Conservation (phyloP, 2,113 vertebrate species). For the Vulpes ferrilata region DNA sequence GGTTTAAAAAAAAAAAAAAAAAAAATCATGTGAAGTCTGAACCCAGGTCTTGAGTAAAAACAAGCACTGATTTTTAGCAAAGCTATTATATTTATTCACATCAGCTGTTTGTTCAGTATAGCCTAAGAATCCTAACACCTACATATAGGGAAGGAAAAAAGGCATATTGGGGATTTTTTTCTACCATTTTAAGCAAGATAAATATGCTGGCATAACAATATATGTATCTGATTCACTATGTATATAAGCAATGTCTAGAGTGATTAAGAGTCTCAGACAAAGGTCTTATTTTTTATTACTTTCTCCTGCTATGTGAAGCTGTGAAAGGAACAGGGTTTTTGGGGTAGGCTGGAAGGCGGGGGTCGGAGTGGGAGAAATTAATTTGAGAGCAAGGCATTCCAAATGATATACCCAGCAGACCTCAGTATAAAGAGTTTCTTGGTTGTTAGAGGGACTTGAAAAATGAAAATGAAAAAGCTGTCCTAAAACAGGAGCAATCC, state of each 20-base stretch:
- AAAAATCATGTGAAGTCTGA: neutral
- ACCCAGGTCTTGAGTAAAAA: neutral
- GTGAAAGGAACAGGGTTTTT: neutral
- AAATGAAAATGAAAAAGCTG: neutral
- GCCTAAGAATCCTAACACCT: neutral
- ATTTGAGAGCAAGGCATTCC: conserved; percentile 51
- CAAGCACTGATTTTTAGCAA: neutral
- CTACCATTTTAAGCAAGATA: conserved; percentile 22
- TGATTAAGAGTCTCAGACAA: neutral
- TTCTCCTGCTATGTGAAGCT: conserved; percentile 20
- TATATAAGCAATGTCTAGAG: neutral
- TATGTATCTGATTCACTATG: neutral
- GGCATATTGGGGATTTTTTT: neutral
- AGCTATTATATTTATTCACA: neutral
- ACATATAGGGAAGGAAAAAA: neutral
- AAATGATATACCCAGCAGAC: neutral
- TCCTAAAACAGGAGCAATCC: neutral
- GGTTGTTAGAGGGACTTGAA: neutral
- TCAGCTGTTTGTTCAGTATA: neutral
- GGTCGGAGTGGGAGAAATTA: neutral
- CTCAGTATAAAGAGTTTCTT: neutral
- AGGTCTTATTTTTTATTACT: neutral
- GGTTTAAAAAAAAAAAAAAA: neutral
- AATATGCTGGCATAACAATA: neutral
- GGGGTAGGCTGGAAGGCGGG: neutral